Evolutionary conservation across 2,888 invertebrate species (phyloP), one percentile per base, ranked within the genome.

Genomic region (Acronicta psi): DNA sequence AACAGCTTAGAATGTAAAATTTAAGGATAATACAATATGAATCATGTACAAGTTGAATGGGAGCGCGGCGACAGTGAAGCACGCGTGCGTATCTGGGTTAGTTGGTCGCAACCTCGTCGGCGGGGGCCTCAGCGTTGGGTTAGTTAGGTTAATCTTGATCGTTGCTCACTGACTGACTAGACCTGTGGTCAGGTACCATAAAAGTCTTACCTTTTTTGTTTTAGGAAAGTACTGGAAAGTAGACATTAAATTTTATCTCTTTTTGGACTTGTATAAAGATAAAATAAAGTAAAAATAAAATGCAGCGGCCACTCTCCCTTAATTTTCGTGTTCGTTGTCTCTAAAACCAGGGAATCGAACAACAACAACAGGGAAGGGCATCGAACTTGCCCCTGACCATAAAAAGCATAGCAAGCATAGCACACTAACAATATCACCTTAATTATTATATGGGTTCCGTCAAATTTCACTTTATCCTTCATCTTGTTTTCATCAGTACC

Each of bases 91-190:
- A 75, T 75, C 68, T 75, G 40, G 75, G 75, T 75, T 64, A 75
- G 75, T 77, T 75, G 78, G 75, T 72, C 77, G 16, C 66, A 75
- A 72, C 75, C 75, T 78, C 79, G 79, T 52, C 69, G 57, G 41
- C 57, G 49, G 69, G 73, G 79, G 74, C 74, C 77, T 73, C 74
- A 59, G 34, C 57, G 59, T 29, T 59, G 66, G 58, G 75, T 65
- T 74, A 62, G 75, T 69, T 74, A 60, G 66, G 65, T 67, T 78
- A 65, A 78, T 75, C 75, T 75, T 73, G 79, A 78, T 75, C 50
- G 54, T 58, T 59, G 43, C 55, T 59, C 25, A 52, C 57, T 46
- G 47, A 62, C 52, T 55, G 58, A 44, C 56, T 52, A 42, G 49
- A 59, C 38, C 59, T 58, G 20, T 34, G 40, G 10, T 17, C 44